Percentiles rank a stretch among this genome's conserved stretches.
phyloP scores from a whole-genome alignment of 2,888 invertebrate species.

The Entomobrya proxima region DNA sequence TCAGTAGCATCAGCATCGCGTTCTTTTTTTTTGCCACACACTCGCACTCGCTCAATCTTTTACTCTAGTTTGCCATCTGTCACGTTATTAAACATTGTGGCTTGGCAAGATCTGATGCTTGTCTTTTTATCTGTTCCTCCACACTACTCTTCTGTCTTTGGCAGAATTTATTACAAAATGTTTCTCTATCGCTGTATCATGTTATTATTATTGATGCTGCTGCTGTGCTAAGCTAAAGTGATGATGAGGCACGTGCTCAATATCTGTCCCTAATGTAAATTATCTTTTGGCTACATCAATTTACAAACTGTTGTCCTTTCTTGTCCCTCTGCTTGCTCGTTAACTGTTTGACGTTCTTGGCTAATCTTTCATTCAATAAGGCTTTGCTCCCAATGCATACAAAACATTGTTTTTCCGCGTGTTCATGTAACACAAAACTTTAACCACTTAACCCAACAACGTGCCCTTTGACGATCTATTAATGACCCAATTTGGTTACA shows the following conservation, averaged over 20 bases:
- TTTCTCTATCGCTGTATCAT: too few species aligned
- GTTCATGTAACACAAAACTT: too few species aligned
- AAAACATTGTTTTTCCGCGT: too few species aligned
- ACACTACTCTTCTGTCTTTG: neutral
- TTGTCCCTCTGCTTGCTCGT: too few species aligned
- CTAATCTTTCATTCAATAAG: neutral
- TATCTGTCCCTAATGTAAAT: neutral
- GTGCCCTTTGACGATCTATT: constrained; percentile 13
- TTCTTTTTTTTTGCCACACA: neutral
- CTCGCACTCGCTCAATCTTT: neutral
- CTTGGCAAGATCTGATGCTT: neutral
- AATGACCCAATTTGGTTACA: constrained; percentile 33
- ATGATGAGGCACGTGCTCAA: neutral
- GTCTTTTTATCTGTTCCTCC: neutral
- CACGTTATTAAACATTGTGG: neutral
- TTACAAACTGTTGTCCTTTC: constrained; percentile 22
- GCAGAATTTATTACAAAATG: too few species aligned
- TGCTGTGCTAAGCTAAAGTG: neutral
- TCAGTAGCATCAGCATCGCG: neutral
- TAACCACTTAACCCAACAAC: neutral
- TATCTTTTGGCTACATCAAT: constrained; percentile 5
- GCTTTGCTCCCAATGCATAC: too few species aligned
- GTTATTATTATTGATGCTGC: too few species aligned
- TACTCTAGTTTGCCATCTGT: constrained; percentile 35
- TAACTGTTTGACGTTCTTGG: neutral